A percentile compares a stretch with the other conserved stretches of the same genome.
Evolutionary conservation across 2,888 invertebrate species (phyloP).

Genomic region (Drosophila niveifrons): DNA sequence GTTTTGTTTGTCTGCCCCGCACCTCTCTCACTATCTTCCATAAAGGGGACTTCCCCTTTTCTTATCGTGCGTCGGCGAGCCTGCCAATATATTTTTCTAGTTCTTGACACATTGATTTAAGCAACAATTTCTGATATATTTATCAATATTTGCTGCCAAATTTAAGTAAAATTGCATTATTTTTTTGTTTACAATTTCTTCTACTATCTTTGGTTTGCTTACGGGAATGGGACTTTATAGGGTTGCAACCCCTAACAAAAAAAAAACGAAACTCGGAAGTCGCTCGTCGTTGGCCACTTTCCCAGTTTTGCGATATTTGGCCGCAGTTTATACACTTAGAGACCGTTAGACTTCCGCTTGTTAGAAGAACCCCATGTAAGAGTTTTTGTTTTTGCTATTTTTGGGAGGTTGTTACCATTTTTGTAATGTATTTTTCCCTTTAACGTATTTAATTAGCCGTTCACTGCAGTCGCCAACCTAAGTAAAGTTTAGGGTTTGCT

Average conservation of each 20-base stretch:
- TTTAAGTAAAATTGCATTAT: conserved; percentile 56
- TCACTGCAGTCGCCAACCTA: conserved; percentile 2
- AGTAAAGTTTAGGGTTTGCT: background rate
- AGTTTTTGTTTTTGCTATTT: conserved; percentile 16
- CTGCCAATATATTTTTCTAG: conserved; percentile 68
- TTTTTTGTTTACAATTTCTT: conserved; percentile 32
- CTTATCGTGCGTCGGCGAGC: conserved; percentile 55
- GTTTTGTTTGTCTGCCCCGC: conserved; percentile 47
- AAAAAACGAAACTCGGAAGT: conserved; percentile 64
- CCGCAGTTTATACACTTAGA: conserved; percentile 75
- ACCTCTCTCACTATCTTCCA: background rate
- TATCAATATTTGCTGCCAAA: conserved; percentile 65
- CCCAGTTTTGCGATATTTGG: conserved; percentile 43
- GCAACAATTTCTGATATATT: conserved; percentile 69
- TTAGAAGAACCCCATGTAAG: conserved; percentile 35
- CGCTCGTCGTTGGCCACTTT: conserved; percentile 36
- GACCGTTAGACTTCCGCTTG: conserved; percentile 69
- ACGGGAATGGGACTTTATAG: conserved; percentile 20
- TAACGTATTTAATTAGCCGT: conserved; percentile 59
- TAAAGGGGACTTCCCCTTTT: conserved; percentile 16
- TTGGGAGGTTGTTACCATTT: conserved; percentile 31
- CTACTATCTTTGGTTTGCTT: background rate
- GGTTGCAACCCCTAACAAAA: conserved; percentile 29
- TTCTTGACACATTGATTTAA: conserved; percentile 71
- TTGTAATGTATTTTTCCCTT: conserved; percentile 45